Base-by-base conservation (phyloP, 2,888 invertebrate genomes). In the Unio delphinus region DNA sequence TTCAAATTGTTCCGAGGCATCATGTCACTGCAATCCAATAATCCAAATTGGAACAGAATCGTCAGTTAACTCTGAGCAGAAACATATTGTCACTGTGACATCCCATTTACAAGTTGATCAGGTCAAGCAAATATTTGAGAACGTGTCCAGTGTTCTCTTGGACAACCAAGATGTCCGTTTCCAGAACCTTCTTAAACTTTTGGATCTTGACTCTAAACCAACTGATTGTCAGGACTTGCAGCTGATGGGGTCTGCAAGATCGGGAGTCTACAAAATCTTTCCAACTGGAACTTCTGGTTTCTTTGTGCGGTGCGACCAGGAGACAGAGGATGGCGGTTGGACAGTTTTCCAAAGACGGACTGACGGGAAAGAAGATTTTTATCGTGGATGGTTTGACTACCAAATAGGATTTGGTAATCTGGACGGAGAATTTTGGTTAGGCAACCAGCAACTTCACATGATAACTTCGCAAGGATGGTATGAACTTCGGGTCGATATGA, bases 371-470 rank as follows among this genome's bases (percentile, higher is more conserved):
- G 45, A 45, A 45, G 69, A 73, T 45, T 73, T 70, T 59, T 70
- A 73, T 20, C 61, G 60, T 61, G 67, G 57, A 11, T 73, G 73
- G 73, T 20, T 54, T n/a, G 63, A 68, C 23, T 73, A 73, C 56
- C 54, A 70, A 62, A n/a, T 17, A 11, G 70, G 70, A 4, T 70
- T 73, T 55, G 73, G 73, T n/a, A 59, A 70, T 60, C 26, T 65
- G 17, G 23, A 23, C 18, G 54, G 45, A 23, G 70, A 70, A 26
- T 73, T 70, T 57, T 73, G 70, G 70, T 68, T 73, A 6, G 73
- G 73, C 7, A 70, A 73, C 58, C 55, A 61, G 7, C n/a, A 68
- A 11, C 67, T 73, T 15, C 59, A 61, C 18, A 17, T 45, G 15
- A 26, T 73, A 28, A 70, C 73, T 26, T 57, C 59, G 8, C 65